phyloP scores from a whole-genome alignment of 1,140 invertebrate genomes.

The Papilio machaon region DNA sequence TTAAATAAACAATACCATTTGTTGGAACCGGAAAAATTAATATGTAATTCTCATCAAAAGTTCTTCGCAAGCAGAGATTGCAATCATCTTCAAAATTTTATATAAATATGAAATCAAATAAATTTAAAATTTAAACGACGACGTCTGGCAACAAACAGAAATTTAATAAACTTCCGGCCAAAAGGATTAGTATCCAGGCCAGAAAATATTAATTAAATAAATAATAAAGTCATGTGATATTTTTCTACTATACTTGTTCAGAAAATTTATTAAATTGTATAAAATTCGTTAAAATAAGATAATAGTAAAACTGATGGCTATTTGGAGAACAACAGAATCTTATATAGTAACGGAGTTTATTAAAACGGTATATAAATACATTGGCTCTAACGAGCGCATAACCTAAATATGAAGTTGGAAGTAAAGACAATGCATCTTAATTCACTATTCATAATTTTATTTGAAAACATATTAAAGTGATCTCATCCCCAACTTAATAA shows the following conservation, averaged over 20 bases:
- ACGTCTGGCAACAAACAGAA: too few species aligned
- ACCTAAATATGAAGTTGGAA: not conserved
- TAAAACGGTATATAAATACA: slow-evolving; percentile 1
- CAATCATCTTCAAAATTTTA: not conserved
- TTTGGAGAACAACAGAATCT: not conserved
- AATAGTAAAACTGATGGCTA: too few species aligned
- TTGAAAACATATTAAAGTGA: not conserved
- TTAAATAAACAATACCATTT: not conserved
- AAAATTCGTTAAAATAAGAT: too few species aligned
- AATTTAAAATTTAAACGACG: not conserved
- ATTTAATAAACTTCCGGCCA: too few species aligned
- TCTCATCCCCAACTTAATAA: not conserved
- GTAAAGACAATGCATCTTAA: slow-evolving; percentile 2
- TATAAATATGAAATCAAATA: not conserved
- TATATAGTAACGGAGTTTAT: not conserved
- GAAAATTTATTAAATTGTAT: too few species aligned
- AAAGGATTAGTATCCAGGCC: too few species aligned
- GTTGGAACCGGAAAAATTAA: not conserved
- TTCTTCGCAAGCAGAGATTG: not conserved
- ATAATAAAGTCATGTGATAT: too few species aligned
- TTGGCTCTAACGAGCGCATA: not conserved
- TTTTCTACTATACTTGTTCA: too few species aligned
- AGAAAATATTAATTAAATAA: too few species aligned
- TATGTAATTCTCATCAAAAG: not conserved
- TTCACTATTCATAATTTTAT: not conserved